Evolutionary conservation across 2,113 vertebrate species (phyloP), one percentile per base, ranked within the genome.

Genomic region (Lagopus muta): DNA sequence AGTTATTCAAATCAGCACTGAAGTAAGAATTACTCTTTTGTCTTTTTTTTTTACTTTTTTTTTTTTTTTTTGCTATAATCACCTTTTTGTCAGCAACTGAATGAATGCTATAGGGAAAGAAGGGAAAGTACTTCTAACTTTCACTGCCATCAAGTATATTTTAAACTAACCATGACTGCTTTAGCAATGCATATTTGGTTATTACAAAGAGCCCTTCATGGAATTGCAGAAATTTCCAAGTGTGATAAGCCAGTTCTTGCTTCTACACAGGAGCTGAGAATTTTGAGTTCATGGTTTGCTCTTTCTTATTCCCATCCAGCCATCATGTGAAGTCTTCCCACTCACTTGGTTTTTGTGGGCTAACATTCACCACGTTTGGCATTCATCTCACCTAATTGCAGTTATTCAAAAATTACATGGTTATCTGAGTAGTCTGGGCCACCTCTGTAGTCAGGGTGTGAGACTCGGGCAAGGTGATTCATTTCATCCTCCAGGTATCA

Each of bases 401-500:
- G 65, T 72, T 95, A 90, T 65, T 95, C 8, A 71, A 74, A 94
- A 96, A 81, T 92, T 64, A 48, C 60, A 18, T 0, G 0, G 65
- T 94, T 95, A 93, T 91, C 90, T 94, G 8, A 92, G 88, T 16
- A 83, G 93, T 86, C 52, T 92, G 76, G 86, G 65, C 88, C 0
- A 6, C 73, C 86, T 87, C 80, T 95, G 88, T 69, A 95, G 95
- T 93, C 86, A 78, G 88, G 9, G 43, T 43, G 90, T 95, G 88
- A 96, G 95, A 92, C 61, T 90, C 5, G 6, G 74, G 90, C 61
- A 81, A 90, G 80, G 62, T 93, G 95, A 88, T 94, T 96, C 86
- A 96, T 94, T 92, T 82, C 88, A 95, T 93, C 76, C 77, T 95
- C 90, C 77, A 83, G 65, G 61, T 93, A 95, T 93, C 90, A 86